Evolutionary conservation across 2,113 vertebrate genomes (phyloP), one percentile per base, ranked within the genome.

Genomic region (Neofelis nebulosa): DNA sequence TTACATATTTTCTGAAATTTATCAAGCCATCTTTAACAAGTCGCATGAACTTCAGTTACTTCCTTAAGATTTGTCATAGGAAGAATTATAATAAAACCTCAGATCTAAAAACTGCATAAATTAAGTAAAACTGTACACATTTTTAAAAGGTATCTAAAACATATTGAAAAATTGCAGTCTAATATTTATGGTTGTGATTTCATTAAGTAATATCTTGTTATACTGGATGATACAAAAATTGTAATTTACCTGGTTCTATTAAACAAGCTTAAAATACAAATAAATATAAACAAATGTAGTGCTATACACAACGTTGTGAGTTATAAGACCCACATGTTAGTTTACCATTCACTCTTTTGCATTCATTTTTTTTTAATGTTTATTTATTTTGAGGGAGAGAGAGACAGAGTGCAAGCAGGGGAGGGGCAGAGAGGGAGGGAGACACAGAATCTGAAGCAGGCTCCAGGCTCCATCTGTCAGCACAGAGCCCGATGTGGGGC

Each of bases 1-100:
- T 31, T 96, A 79, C 21, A 4, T 69, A n/a, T 93, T 80, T 94
- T 73, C n/a, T 83, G 48, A 94, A 94, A 90, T 91, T 41, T 13
- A 93, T 57, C 29, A 71, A 91, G 38, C 4, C 3, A 25, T 85
- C 73, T 61, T 94, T 81, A 81, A 13, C 31, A 94, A 89, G 33
- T 45, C 8, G 66, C 50, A 78, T 61, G 19, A 78, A 78, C n/a
- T 94, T 94, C n/a, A 81, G 27, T 76, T 79, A 82, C 16, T 92
- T 97, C 85, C 83, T 8, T 12, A 80, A 84, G 73, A 55, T 66
- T 96, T 91, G 15, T 86, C 29, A 66, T 21, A 89, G 36, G 14
- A 45, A 36, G 23, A 66, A 52, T 96, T 85, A 36, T 76, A 84
- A 68, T 73, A 86, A 97, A 18, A 31, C 21, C 33, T 88, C 36